A percentile compares a stretch with the other conserved stretches of the same genome.
phyloP scores from a whole-genome alignment of 1,140 invertebrate species.

The Teleopsis dalmanni region DNA sequence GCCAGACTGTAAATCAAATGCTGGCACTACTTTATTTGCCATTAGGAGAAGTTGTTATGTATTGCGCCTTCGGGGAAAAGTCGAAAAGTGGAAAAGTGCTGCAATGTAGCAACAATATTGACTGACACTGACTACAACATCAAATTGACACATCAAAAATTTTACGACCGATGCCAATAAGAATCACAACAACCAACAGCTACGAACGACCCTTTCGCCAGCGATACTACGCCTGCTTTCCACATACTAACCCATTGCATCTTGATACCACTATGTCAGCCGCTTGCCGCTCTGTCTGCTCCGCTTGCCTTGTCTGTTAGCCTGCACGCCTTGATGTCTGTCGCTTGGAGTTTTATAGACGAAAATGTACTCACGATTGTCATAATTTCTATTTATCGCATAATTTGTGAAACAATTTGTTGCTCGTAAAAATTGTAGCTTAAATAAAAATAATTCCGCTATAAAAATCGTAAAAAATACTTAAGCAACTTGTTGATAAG shows the following conservation, averaged over 20 bases:
- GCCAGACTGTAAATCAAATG: neutral
- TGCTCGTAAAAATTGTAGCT: slow-evolving; percentile 11
- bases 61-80: neutral
- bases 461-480: slow-evolving; percentile 10
- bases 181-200: neutral
- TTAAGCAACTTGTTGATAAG: slow-evolving; percentile 7
- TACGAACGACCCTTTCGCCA: neutral
- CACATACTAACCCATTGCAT: neutral
- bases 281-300: neutral
- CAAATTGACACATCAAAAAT: slow-evolving; percentile 9
- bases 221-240: neutral
- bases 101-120: slow-evolving; percentile 7
- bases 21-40: neutral
- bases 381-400: slow-evolving; percentile 11
- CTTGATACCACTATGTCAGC: neutral
- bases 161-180: slow-evolving; percentile 6
- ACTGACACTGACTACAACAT: slow-evolving; percentile 8
- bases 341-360: neutral
- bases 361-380: slow-evolving; percentile 5
- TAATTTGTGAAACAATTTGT: slow-evolving; percentile 12
- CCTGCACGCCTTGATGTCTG: neutral
- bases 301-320: neutral
- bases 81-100: slow-evolving; percentile 5
- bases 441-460: slow-evolving; percentile 10
- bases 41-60: neutral